These are phyloP conservation scores for Alethe diademata DNA, from an alignment of 2,113 vertebrate genomes.

Conservation along the genomic window DNA sequence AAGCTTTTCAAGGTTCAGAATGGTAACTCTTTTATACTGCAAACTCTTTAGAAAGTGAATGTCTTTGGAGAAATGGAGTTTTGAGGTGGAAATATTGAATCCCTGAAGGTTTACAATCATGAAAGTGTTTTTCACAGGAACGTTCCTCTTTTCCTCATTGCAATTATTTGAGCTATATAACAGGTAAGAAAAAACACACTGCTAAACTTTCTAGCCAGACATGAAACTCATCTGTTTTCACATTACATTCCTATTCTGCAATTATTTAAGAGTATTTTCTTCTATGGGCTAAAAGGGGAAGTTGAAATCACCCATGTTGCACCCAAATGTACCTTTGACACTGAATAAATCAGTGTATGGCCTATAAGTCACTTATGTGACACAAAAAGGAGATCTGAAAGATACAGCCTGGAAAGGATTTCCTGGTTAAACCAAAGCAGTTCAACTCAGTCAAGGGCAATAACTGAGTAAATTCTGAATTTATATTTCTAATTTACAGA, in stretches of 20 bases:
- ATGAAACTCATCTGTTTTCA: not conserved
- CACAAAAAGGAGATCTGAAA: not conserved
- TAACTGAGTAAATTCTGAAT: not conserved
- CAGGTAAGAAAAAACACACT: not conserved
- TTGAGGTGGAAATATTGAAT: constrained; percentile 42
- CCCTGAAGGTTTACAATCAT: constrained; percentile 6
- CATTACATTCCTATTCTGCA: not conserved
- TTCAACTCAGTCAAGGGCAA: not conserved
- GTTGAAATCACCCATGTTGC: not conserved
- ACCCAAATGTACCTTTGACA: not conserved
- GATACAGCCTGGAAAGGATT: not conserved
- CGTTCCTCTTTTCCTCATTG: not conserved
- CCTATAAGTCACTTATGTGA: not conserved
- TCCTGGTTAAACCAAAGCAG: not conserved
- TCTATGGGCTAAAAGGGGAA: not conserved
- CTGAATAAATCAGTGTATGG: not conserved
- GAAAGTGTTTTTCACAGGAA: not conserved
- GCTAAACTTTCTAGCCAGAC: not conserved
- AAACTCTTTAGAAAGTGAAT: constrained; percentile 19
- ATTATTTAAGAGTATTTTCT: not conserved
- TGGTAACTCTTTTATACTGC: not conserved
- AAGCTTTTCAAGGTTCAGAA: constrained; percentile 17
- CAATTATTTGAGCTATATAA: not conserved
- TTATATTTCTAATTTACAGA: not conserved
- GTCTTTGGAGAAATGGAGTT: constrained; percentile 27